Evolutionary conservation across 2,113 vertebrate genomes (phyloP), one percentile per base, ranked within the genome.

Genomic region (Dicaeum eximium): DNA sequence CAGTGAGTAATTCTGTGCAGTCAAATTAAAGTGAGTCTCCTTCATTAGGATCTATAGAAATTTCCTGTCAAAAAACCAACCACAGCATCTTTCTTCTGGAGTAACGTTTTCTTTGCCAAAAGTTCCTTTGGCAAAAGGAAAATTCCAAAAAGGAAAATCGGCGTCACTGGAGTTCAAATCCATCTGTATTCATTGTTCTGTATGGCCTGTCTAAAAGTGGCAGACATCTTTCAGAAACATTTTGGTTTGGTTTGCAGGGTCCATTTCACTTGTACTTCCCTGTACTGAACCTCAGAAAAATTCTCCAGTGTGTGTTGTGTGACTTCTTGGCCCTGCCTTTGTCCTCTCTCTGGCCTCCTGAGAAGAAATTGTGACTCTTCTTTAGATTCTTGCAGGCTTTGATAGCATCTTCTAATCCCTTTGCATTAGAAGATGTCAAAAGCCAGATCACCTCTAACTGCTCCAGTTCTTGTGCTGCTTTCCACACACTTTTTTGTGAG

Each of bases 11-110:
- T 88, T 61, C 51, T 37, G 19, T 50, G 40, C 82, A 31, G 69
- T 42, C 73, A 69, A 75, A 95, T 96, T 94, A 74, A 95, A 96
- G 30, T 54, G 57, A 91, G 40, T 88, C 38, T 88, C 86, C 62
- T 93, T 81, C 75, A 37, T 23, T n/a, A 86, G n/a, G 33, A 83
- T 65, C 86, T 95, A 85, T 3, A 79, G 67, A 83, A 70, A 93
- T 82, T 37, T 85, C 70, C 80, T 97, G 95, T 92, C 84, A 57
- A 75, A 89, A 89, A 88, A 77, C 80, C 90, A 96, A 82, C 19
- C 0, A 15, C 58, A 82, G 48, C 50, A 42, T 71, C 45, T 61
- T 62, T 83, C 81, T 56, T 89, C 28, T 31, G n/a, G 21, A 84
- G 79, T 77, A 84, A 72, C 3, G 1, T 57, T 40, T 74, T 37